phyloP scores from a whole-genome alignment of 2,113 vertebrate species.

The Trogon surrucura region DNA sequence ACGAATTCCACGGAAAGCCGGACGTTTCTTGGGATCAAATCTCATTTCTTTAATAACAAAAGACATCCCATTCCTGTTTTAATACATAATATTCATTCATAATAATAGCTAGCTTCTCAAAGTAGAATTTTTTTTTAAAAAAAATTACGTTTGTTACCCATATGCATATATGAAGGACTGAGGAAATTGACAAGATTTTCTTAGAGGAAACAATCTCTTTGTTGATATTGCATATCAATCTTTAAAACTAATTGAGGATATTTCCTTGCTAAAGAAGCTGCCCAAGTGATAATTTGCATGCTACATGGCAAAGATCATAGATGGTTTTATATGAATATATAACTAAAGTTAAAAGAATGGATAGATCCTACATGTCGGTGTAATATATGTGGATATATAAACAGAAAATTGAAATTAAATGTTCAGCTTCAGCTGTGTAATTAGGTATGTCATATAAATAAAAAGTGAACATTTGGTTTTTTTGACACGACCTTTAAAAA shows the following conservation, averaged over 20 bases:
- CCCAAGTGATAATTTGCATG: background rate
- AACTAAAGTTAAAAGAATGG: background rate
- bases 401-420: background rate
- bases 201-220: background rate
- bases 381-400: background rate
- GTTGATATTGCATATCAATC: background rate
- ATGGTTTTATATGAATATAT: background rate
- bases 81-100: background rate
- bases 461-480: background rate
- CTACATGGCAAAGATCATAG: background rate
- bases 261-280: background rate
- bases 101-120: background rate
- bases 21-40: background rate
- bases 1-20: background rate
- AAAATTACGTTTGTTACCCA: background rate
- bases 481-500: background rate
- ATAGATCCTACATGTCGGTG: background rate
- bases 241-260: background rate
- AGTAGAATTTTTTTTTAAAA: background rate
- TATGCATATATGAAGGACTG: background rate
- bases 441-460: background rate
- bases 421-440: background rate
- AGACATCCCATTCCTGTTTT: background rate
- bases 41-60: background rate
- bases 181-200: background rate